Evolutionary conservation across 2,113 vertebrate genomes (phyloP).

Genomic region (Oenanthe melanoleuca): DNA sequence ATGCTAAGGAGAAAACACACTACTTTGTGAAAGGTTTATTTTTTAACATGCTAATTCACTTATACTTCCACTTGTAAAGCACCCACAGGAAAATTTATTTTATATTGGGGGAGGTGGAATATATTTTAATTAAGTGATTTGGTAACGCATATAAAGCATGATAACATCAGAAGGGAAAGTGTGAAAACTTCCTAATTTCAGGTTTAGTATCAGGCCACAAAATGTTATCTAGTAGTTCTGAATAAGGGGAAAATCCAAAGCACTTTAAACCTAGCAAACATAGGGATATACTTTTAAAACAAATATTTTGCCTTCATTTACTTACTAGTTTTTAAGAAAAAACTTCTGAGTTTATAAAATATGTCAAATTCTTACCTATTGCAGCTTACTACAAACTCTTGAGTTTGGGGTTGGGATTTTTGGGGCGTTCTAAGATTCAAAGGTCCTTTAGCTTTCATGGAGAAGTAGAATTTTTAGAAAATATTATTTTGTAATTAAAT

Average conservation of each 20-base stretch:
- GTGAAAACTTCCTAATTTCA: slow-evolving; percentile 60
- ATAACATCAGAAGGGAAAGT: slow-evolving; percentile 35
- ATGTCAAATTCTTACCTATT: background rate
- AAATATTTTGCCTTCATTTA: background rate
- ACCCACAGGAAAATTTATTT: background rate
- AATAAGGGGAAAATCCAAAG: background rate
- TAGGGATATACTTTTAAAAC: background rate
- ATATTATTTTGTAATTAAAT: background rate
- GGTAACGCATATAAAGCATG: slow-evolving; percentile 45
- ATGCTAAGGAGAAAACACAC: slow-evolving; percentile 46
- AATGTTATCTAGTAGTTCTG: slow-evolving; percentile 3
- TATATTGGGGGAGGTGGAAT: background rate
- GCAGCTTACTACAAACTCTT: background rate
- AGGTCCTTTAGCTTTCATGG: background rate
- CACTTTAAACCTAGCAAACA: background rate
- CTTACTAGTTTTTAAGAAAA: background rate
- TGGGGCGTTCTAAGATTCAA: background rate
- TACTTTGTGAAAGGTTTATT: slow-evolving; percentile 59
- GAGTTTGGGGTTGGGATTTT: fast-evolving
- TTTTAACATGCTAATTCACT: slow-evolving; percentile 50
- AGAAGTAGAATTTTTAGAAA: background rate
- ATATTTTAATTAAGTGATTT: slow-evolving; percentile 65
- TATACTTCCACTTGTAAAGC: slow-evolving; percentile 47
- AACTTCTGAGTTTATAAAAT: background rate
- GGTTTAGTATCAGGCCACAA: slow-evolving; percentile 48